Percentiles rank a stretch among this genome's conserved stretches.
Conservation (phyloP, 2,797 vertebrate species). For the Cyclura pinguis region DNA sequence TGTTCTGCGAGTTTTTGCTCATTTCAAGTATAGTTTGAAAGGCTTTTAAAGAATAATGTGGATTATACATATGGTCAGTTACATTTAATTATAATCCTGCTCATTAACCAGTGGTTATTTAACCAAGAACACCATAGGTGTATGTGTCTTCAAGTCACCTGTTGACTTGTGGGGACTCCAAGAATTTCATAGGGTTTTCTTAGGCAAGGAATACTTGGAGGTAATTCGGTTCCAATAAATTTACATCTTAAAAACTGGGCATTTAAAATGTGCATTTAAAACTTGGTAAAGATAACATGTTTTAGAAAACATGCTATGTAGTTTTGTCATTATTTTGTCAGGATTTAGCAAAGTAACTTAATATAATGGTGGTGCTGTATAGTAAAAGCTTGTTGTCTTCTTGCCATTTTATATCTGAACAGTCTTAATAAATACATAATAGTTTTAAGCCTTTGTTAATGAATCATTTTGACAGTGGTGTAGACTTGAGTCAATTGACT, state of each 20-base stretch:
- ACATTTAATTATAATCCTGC: conserved; percentile 32
- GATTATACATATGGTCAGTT: conserved; percentile 42
- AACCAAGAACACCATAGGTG: neutral
- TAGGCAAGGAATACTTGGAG: too few species aligned
- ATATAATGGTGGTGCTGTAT: neutral
- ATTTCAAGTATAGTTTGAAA: conserved; percentile 10
- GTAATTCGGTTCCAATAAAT: neutral
- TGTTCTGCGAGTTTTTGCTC: neutral
- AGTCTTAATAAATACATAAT: neutral
- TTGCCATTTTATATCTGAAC: neutral
- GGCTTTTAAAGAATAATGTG: conserved; percentile 40
- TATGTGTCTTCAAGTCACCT: neutral
- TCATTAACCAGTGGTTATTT: neutral
- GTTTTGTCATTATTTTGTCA: neutral
- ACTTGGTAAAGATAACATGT: conserved; percentile 5
- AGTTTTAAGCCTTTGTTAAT: neutral
- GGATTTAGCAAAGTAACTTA: neutral
- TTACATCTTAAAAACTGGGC: too few species aligned
- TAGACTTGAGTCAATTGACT: too few species aligned
- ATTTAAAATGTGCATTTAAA: conserved; percentile 26
- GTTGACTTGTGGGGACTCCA: neutral
- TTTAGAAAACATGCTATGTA: neutral
- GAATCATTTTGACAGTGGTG: neutral
- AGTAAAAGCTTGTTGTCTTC: neutral
- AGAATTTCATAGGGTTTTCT: too few species aligned